These are phyloP conservation scores for Paedocypris sp. DNA, from an alignment of 2,113 vertebrate species.

Conservation along the genomic window DNA sequence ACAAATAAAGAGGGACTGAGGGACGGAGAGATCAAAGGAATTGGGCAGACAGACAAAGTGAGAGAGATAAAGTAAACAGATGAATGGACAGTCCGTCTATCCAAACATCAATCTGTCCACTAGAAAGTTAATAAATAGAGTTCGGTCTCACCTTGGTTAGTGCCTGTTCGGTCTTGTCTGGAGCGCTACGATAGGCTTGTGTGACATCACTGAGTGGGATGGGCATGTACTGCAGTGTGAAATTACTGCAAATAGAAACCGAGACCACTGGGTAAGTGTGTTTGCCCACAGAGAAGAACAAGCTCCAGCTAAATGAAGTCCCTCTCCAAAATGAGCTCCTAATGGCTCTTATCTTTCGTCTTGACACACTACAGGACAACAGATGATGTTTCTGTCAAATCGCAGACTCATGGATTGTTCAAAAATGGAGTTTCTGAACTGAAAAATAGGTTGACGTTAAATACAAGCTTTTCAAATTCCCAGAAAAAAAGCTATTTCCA, in stretches of 20 bases:
- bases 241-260: slow-evolving; percentile 61
- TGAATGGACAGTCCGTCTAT: too few species aligned
- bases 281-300: neutral
- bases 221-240: slow-evolving; percentile 83
- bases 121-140: neutral
- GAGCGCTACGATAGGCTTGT: slow-evolving; percentile 74
- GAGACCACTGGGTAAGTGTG: too few species aligned
- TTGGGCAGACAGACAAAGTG: too few species aligned
- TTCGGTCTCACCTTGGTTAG: slow-evolving; percentile 75
- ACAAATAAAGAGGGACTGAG: too few species aligned
- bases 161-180: slow-evolving; percentile 75
- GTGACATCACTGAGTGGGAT: slow-evolving; percentile 79
- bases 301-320: neutral
- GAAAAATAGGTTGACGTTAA: neutral
- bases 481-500: neutral
- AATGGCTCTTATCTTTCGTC: neutral
- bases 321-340: neutral
- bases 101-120: neutral
- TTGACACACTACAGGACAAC: too few species aligned
- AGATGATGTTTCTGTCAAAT: too few species aligned
- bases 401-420: too few species aligned
- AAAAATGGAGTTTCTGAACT: slow-evolving; percentile 3
- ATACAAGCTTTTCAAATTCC: neutral
- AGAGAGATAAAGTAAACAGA: too few species aligned
- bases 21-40: too few species aligned